Base-by-base conservation (phyloP, 1,140 invertebrate species). In the Adoxophyes honmai region DNA sequence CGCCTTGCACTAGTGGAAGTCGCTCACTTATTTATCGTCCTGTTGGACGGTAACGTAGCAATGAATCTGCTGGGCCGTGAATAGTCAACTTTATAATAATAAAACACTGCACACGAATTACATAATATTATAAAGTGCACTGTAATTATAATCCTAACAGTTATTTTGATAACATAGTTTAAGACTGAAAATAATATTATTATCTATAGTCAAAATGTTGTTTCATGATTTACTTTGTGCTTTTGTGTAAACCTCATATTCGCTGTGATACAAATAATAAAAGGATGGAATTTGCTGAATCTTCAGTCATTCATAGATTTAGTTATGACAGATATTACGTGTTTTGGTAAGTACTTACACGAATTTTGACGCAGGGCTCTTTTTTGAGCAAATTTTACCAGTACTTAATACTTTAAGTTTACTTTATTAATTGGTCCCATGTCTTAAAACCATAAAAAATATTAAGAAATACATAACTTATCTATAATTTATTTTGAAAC, bases 171-270 rank as follows among this genome's bases (percentile, higher is more conserved):
- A 65, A 71, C 52, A 82, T 86, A 86, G 81, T 65, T 38, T 84
- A 84, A 86, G 83, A 84, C 83, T 86, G 79, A 86, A 70, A 63
- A n/a, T n/a, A 38, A 57, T 42, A 70, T 66, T 70, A 60, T 57
- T 70, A 64, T 66, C 54, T 69, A 61, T 68, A 68, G 57, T 64
- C 21, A 51, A 64, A 38, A 52, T 52, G 42, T 56, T 38, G 56
- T 66, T 64, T 36, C 37, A 60, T 64, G 59, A 38, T 35, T 61
- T 44, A 68, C 64, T 61, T 52, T 63, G 55, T 68, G 68, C 70
- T 78, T 52, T 15, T 76, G 52, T 64, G 39, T 65, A 65, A 66
- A 70, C 66, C 66, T 75, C 67, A 62, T 72, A 60, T 75, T 70
- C 39, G 68, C 74, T 81, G 74, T 84, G 75, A 78, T 81, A 76